Base-by-base conservation (phyloP, 2,888 invertebrate species). In the Eutolmus rufibarbis region DNA sequence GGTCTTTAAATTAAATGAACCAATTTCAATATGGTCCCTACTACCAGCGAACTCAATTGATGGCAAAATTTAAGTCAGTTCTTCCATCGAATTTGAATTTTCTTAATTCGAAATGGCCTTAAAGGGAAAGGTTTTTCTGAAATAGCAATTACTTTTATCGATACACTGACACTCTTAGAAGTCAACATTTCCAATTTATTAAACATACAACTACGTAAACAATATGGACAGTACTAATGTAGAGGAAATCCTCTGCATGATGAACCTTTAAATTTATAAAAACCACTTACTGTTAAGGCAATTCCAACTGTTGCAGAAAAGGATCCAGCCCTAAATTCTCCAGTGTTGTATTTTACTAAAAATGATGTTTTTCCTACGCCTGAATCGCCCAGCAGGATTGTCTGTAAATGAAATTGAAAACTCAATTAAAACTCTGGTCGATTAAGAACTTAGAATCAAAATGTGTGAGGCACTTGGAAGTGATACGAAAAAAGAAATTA, bases 301-400 rank as follows among this genome's bases (percentile, higher is more conserved):
- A 98, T 98, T 86, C 98, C 98, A 86, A 98, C 98, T 0, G 98
- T 98, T 8, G 98, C 98, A 0, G 98, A 97, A 93, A 98, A 98
- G 90, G 97, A 97, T 7, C 97, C 97, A 1, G 96, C 94, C 91
- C 97, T 97, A 92, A 98, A 98, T 93, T 96, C 97, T 85, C 97
- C 97, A 16, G 97, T 98, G 92, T 98, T 98, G 92, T 98, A 98
- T 93, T 98, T 97, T 43, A 98, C 98, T 89, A 98, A 94, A 86
- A 98, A 94, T 2, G 98, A 98, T 0, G 98, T 98, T 93, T 98
- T 98, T 7, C 98, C 98, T 19, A 98, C 98, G 7, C 98, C 98
- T 89, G 97, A 97, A 93, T 98, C 98, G 1, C 98, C 98, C 46
- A 98, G 94, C n/a, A 98, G 94, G 90, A 98, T 98, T 88, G 97